Conservation (phyloP, 2,113 vertebrate species). For the Sebastes schlegelii region DNA sequence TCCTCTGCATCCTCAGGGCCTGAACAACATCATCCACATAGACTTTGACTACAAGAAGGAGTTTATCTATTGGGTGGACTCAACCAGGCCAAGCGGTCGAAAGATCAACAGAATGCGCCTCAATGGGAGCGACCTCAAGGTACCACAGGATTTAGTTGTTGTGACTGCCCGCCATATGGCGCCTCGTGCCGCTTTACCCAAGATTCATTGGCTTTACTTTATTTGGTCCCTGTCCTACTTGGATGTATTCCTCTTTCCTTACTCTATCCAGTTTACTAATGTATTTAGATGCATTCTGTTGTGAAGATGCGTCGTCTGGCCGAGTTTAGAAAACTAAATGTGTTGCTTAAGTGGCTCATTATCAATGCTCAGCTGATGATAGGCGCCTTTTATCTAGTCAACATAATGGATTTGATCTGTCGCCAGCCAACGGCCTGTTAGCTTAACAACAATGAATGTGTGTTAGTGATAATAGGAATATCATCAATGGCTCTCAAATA, state of each 20-base stretch:
- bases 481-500: slow-evolving; percentile 39
- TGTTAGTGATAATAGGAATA: slow-evolving; percentile 22
- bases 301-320: not conserved
- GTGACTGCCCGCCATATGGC: slow-evolving; percentile 6
- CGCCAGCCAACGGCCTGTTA: slow-evolving; percentile 18
- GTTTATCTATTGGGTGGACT: slow-evolving; percentile 99
- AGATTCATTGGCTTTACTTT: slow-evolving; percentile 4
- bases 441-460: slow-evolving; percentile 24
- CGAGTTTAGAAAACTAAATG: not conserved
- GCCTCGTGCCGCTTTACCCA: not conserved
- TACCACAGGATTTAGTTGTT: slow-evolving; percentile 61
- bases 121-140: slow-evolving; percentile 97
- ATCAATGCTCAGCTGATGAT: slow-evolving; percentile 17
- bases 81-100: slow-evolving; percentile 94
- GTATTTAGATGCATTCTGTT: not conserved
- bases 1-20: slow-evolving; percentile 86
- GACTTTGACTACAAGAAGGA: slow-evolving; percentile 99
- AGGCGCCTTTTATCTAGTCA: slow-evolving; percentile 19
- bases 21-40: slow-evolving; percentile 97
- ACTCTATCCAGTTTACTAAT: not conserved
- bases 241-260: not conserved
- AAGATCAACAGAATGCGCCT: slow-evolving; percentile 96
- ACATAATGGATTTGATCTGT: slow-evolving; percentile 38
- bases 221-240: not conserved
- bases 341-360: slow-evolving; percentile 28